Evolutionary conservation across 2,888 invertebrate species (phyloP).

Genomic region (Scotopteryx bipunctaria): DNA sequence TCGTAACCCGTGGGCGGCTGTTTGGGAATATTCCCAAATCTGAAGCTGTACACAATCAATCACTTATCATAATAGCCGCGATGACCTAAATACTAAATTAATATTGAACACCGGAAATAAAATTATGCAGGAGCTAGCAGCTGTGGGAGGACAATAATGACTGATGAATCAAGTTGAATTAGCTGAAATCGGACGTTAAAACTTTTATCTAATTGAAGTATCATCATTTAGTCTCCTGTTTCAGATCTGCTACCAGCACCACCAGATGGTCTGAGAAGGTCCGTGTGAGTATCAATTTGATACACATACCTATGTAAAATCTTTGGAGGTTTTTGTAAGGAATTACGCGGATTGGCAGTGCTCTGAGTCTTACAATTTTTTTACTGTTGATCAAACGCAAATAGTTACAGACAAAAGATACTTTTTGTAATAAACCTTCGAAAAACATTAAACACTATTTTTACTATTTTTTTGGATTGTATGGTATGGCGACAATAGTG

Average conservation of each 20-base stretch:
- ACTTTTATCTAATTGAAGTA: too few species aligned
- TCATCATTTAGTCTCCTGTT: too few species aligned
- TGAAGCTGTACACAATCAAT: constrained; percentile 32
- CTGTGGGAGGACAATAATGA: background rate
- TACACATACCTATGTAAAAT: too few species aligned
- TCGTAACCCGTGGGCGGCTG: constrained; percentile 18
- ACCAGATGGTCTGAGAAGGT: too few species aligned
- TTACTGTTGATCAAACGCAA: constrained; percentile 1
- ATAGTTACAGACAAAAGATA: background rate
- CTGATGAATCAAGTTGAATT: constrained; percentile 1
- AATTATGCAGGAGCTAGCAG: constrained; percentile 8
- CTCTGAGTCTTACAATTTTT: too few species aligned
- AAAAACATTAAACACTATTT: constrained; percentile 3
- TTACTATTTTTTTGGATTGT: constrained; percentile 1
- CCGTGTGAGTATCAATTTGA: too few species aligned
- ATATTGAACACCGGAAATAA: constrained; percentile 28
- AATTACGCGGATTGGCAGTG: too few species aligned
- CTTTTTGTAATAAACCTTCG: background rate
- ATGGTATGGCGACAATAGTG: background rate
- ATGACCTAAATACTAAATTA: constrained; percentile 37
- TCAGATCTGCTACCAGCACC: too few species aligned
- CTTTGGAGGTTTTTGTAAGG: too few species aligned
- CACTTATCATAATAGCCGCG: constrained; percentile 31
- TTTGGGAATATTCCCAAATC: constrained; percentile 34
- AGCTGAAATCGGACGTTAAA: too few species aligned